phyloP scores from a whole-genome alignment of 2,888 invertebrate genomes.

The Nomada fucata region DNA sequence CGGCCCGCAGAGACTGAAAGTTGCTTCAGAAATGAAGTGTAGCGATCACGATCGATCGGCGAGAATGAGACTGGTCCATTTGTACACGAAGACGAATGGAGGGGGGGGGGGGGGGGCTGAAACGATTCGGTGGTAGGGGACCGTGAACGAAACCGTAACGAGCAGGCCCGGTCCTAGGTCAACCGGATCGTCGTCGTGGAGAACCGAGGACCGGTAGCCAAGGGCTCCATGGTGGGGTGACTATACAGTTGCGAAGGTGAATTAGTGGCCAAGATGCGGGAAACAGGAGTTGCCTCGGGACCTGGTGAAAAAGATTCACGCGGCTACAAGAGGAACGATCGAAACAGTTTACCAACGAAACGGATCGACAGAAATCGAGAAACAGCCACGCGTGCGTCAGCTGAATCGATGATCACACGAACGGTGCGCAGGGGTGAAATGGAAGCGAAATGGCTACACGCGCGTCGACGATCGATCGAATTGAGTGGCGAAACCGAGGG shows the following conservation, averaged over 20 bases:
- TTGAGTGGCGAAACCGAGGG: background rate
- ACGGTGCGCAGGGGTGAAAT: background rate
- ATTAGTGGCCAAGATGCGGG: too few species aligned
- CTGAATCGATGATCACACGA: background rate
- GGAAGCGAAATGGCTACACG: background rate
- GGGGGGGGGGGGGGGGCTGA: background rate
- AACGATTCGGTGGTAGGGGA: slow-evolving; percentile 21
- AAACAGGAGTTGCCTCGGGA: slow-evolving; percentile 54
- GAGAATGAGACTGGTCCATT: background rate
- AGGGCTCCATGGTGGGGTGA: slow-evolving; percentile 52
- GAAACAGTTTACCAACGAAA: slow-evolving; percentile 2
- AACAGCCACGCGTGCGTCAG: slow-evolving; percentile 26
- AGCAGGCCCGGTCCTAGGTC: slow-evolving; percentile 70
- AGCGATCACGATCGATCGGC: slow-evolving; percentile 3
- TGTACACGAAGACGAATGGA: background rate
- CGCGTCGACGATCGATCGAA: background rate
- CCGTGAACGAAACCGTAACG: slow-evolving; percentile 40
- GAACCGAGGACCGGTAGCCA: slow-evolving; percentile 38
- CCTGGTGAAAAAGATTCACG: slow-evolving; percentile 32
- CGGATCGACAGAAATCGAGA: slow-evolving; percentile 34
- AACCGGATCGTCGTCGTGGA: slow-evolving; percentile 64
- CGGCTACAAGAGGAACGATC: background rate
- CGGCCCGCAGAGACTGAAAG: background rate
- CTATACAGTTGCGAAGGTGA: background rate
- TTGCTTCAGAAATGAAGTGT: background rate